Evolutionary conservation across 2,888 invertebrate genomes (phyloP).

Genomic region (Dasypogon diadema): DNA sequence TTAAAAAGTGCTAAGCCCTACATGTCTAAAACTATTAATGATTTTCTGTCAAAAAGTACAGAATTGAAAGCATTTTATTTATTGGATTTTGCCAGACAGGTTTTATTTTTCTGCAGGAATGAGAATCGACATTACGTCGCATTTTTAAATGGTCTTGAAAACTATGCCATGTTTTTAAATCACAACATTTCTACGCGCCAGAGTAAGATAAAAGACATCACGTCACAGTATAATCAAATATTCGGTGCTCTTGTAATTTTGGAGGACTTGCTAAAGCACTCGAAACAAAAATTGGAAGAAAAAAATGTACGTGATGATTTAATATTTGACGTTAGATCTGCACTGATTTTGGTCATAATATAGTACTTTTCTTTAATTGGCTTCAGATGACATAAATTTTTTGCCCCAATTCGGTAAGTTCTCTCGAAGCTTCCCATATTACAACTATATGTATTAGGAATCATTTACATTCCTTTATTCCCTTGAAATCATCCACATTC

Average conservation of each 20-base stretch:
- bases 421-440: no score
- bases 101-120: constrained; percentile 47
- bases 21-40: constrained; percentile 69
- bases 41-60: constrained; percentile 69
- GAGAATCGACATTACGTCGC: constrained; percentile 46
- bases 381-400: no score
- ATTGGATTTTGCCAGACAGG: constrained; percentile 32
- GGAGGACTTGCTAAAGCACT: background rate
- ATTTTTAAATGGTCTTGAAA: constrained; percentile 48
- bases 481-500: no score
- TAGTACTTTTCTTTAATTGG: no score
- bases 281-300: background rate
- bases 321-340: background rate
- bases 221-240: background rate
- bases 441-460: no score
- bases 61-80: constrained; percentile 63
- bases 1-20: constrained; percentile 66
- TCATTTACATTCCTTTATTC: no score
- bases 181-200: constrained; percentile 40
- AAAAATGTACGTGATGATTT: constrained; percentile 14
- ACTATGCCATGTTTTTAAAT: constrained; percentile 52
- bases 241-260: background rate
- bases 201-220: constrained; percentile 16
- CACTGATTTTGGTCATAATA: no score
- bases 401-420: no score